These are phyloP conservation scores for Sebastes schlegelii DNA, from an alignment of 2,113 vertebrate genomes.

Conservation along the genomic window DNA sequence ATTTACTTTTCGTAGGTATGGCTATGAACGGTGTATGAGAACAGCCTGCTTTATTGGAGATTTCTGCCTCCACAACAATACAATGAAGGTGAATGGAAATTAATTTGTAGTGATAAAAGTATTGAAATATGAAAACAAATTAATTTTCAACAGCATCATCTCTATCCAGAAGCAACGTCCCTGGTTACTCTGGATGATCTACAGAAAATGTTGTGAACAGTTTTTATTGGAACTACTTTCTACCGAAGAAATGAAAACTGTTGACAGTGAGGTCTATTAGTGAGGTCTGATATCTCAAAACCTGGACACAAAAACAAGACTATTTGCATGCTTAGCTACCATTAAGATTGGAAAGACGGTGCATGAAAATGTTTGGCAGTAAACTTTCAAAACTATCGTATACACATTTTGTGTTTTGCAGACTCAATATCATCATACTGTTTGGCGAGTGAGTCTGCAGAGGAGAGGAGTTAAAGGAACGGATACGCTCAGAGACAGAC, in stretches of 20 bases:
- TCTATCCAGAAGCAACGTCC: neutral
- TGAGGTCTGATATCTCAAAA: neutral
- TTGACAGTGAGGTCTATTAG: neutral
- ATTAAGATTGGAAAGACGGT: too few relatives aligned
- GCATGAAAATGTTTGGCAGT: too few relatives aligned
- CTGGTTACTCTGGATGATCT: neutral
- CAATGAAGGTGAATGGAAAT: neutral
- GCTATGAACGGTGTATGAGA: too few relatives aligned
- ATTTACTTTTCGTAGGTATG: too few relatives aligned
- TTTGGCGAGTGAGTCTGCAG: neutral
- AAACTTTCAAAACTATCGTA: neutral
- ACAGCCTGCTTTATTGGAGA: neutral
- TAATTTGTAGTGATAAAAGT: neutral
- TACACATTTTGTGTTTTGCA: neutral
- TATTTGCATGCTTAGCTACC: too few relatives aligned
- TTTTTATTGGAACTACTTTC: neutral
- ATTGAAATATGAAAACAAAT: neutral
- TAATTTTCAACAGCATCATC: neutral
- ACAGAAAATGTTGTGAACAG: neutral
- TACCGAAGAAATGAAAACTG: neutral
- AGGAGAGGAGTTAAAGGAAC: neutral
- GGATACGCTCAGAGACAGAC: neutral
- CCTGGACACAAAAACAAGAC: too few relatives aligned
- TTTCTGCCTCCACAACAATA: neutral
- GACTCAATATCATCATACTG: neutral